Evolutionary conservation across 1,140 invertebrate genomes (phyloP), one percentile per base, ranked within the genome.

Genomic region (Temnothorax nylanderi): DNA sequence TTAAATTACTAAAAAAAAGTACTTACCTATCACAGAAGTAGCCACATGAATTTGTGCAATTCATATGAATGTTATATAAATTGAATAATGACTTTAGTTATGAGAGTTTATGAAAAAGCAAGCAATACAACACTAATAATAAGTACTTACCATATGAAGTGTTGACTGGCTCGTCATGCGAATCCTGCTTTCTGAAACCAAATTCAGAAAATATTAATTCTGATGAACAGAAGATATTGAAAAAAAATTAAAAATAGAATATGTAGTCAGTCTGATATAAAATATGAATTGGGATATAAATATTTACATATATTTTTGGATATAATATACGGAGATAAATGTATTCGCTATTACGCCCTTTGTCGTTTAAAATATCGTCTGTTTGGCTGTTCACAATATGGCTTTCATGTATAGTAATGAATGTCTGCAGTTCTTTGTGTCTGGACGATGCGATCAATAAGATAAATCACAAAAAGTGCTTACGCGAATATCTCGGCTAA

Each of bases 291-390:
- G 13, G 34, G 41, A 75, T 54, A 80, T 58, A 37, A 69, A 76
- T 77, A 69, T 21, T 65, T 37, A 75, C 58, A 64, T 51, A 74
- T 37, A 26, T 51, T 49, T 75, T 60, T 13, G 37, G 74, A 67
- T 58, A 60, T 91, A 91, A 88, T 91, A 87, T 89, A 87, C 74
- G 67, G 65, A 92, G 90, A 88, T 89, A 90, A 90, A 92, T 92
- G 89, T 92, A 71, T 71, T 71, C 41, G 13, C 21, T 8, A 37
- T 54, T 69, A 47, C 21, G 41, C 16, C 51, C n/a, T n/a, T 75
- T 3, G 7, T 75, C 51, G 1, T 58, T 75, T 58, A 58, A 75
- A 37, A 58, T 75, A 75, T 72, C 16, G 47, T 75, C 32, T 58
- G 18, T 34, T 34, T 18, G 49, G 18, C 49, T 37, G 5, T 72